A percentile compares a stretch with the other conserved stretches of the same genome.
phyloP scores from a whole-genome alignment of 1,140 invertebrate genomes.

The Drosophila repletoides region DNA sequence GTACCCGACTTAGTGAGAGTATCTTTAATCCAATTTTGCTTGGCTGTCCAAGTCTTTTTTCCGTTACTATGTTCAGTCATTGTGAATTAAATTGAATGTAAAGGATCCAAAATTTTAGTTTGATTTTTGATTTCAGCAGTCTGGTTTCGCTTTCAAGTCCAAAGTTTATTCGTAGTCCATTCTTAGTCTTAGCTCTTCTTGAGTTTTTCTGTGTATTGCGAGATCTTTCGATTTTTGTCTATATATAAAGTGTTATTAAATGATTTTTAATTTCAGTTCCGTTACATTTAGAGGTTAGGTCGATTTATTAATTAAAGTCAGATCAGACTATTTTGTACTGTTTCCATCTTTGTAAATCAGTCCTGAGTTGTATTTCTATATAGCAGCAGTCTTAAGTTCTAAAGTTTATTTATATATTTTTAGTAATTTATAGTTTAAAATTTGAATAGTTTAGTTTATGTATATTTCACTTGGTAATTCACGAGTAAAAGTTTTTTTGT shows the following conservation, averaged over 20 bases:
- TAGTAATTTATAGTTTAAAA: background rate
- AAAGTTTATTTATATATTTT: background rate
- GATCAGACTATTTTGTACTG: conserved; percentile 51
- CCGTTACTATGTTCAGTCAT: conserved; percentile 67
- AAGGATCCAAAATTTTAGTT: conserved; percentile 12
- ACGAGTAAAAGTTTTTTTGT: background rate
- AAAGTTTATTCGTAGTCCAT: conserved; percentile 4
- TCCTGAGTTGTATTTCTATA: conserved; percentile 33
- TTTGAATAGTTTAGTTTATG: background rate
- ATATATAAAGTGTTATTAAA: background rate
- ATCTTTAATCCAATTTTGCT: conserved; percentile 80
- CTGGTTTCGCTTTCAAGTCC: conserved; percentile 1
- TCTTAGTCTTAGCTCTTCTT: background rate
- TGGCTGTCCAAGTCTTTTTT: conserved; percentile 58
- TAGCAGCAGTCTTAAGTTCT: conserved; percentile 46
- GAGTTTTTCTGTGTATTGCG: background rate
- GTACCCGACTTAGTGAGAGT: conserved; percentile 74
- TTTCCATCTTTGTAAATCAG: conserved; percentile 46
- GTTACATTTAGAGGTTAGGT: too few relatives aligned
- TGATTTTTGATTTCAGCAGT: conserved; percentile 16
- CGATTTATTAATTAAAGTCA: background rate
- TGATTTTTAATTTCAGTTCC: too few relatives aligned
- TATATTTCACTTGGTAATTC: background rate
- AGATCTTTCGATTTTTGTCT: conserved; percentile 41
- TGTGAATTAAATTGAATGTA: background rate